Evolutionary conservation across 2,888 invertebrate genomes (phyloP), one percentile per base, ranked within the genome.

Genomic region (Idaea dimidiata): DNA sequence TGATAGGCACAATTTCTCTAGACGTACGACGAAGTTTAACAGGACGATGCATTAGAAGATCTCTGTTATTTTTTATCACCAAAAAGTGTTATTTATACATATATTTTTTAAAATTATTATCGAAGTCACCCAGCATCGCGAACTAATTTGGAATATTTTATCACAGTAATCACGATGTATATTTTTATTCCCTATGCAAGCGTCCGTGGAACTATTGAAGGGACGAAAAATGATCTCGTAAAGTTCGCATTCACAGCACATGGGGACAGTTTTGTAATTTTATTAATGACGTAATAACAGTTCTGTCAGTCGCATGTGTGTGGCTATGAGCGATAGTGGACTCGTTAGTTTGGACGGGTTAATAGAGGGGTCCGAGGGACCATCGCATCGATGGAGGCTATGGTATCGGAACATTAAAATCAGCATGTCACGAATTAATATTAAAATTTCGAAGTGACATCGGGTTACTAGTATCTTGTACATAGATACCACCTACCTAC

Each of bases 261-360:
- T 89, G 90, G 88, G 86, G 84, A 76, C 79, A 91, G 87, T 92
- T 91, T 92, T 92, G 91, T 91, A 92, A 92, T 92, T 91, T 92
- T 92, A 92, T 92, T 92, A 92, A 92, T 92, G 92, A 92, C 83
- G 91, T 91, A 92, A 92, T 92, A 92, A 92, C 92, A 87, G 89
- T 86, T 84, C 87, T 91, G 92, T 91, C 92, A 92, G 80, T 78
- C 86, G 88, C 92, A 92, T 91, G 91, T 89, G 90, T 88, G 87
- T 84, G 87, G 82, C 84, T 82, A 81, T 92, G 91, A 92, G 87
- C 91, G 91, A 92, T 92, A 92, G 92, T 89, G 84, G 72, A 88
- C 87, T 86, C 88, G 91, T 91, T 91, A 91, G 82, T 79, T 81
- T 78, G 80, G 88, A 89, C 89, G 89, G 90, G 92, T 92, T 91